Conservation (phyloP, 64 coral and sea anemone species). For the Cladopsammia gracilis region DNA sequence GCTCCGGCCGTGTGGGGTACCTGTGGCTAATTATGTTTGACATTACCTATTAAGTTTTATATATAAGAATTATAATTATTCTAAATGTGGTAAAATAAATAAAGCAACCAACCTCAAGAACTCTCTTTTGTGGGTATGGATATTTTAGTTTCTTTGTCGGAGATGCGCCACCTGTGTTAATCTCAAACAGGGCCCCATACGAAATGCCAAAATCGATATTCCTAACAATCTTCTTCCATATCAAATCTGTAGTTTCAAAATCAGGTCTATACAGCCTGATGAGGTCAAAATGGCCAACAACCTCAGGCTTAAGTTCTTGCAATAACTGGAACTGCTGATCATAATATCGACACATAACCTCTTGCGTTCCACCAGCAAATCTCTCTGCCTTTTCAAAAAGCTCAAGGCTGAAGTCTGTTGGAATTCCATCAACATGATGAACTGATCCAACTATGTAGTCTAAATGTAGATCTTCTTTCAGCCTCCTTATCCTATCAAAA, state of each 20-base stretch:
- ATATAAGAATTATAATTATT: too few species aligned
- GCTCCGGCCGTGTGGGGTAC: too few species aligned
- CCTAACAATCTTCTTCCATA: slow-evolving; percentile 75
- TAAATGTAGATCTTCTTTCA: slow-evolving; percentile 61
- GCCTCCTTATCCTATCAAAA: slow-evolving; percentile 37
- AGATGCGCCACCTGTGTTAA: slow-evolving; percentile 73
- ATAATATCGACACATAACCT: slow-evolving; percentile 76
- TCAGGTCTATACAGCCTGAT: slow-evolving; percentile 79
- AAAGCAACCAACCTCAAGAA: slow-evolving; percentile 64
- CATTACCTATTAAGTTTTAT: too few species aligned
- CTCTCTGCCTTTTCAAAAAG: slow-evolving; percentile 70
- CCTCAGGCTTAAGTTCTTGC: slow-evolving; percentile 69
- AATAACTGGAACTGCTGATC: slow-evolving; percentile 79
- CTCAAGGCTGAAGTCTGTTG: slow-evolving; percentile 59
- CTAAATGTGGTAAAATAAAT: too few species aligned
- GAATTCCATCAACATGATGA: slow-evolving; percentile 88
- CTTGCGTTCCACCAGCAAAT: slow-evolving; percentile 73
- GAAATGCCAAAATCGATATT: slow-evolving; percentile 78
- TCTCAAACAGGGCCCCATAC: slow-evolving; percentile 93
- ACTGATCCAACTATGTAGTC: slow-evolving; percentile 86
- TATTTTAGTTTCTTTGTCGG: slow-evolving; percentile 64
- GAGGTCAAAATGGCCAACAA: slow-evolving; percentile 94
- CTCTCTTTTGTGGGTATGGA: slow-evolving; percentile 66
- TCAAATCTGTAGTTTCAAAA: slow-evolving; percentile 60
- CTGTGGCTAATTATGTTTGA: too few species aligned